Base-by-base conservation (phyloP, 2,888 invertebrate genomes). In the Ptychoptera contaminata region DNA sequence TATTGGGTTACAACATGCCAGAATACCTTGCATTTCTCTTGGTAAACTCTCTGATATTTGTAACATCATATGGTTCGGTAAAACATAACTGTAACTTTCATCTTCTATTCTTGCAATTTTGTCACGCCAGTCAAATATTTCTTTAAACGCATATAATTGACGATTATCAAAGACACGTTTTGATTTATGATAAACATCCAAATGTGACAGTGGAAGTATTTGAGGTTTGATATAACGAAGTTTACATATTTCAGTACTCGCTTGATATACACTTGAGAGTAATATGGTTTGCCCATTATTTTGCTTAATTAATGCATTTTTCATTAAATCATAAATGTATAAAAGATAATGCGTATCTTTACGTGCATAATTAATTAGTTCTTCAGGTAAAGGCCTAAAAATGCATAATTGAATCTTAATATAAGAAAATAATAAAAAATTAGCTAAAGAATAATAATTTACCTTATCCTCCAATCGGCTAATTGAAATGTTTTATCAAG, bases 1-100 rank as follows among this genome's bases (percentile, higher is more conserved):
- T 54, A 92, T 80, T 0, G 94, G 96, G 60, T 82, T 84, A 60
- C 97, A 97, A 56, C 91, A 87, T 0, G 93, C 91, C 47, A 87
- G 64, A 47, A 98, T 81, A 2, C 96, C 96, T 58, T 92, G 88
- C 71, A 87, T 76, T 68, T 94, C 94, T 44, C 88, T 74, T 0
- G 94, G 96, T 47, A 96, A 62, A 15, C 74, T 71, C 63, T 94
- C 91, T 1, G 90, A 77, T 47, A 97, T 84, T 58, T 88, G 79
- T 44, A 96, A 59, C 66, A 98, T 62, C 93, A 94, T 93, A 63
- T 96, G 93, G 65, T 93, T 93, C 0, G 97, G 96, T 46, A 98
- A 68, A 40, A 98, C 83, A 65, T 88, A 97, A 73, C 78, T 80
- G 37, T 74, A 73, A 59, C 94, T 93, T 63, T 98, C 97, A 64